Conservation (phyloP, 2,113 vertebrate species). For the Salvelinus alpinus region DNA sequence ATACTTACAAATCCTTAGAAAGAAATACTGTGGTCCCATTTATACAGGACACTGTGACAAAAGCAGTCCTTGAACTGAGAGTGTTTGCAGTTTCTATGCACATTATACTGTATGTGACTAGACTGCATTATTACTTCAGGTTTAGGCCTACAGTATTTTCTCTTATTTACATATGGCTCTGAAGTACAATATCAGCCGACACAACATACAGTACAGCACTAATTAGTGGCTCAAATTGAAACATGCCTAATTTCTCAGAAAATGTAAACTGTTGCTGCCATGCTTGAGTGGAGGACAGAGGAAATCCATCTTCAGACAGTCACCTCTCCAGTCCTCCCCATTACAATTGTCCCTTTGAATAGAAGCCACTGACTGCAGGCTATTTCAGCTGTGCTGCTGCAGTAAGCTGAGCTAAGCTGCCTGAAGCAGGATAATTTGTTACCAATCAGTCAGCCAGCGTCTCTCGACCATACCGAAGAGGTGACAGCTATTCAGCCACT, state of each 20-base stretch:
- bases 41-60: conserved; percentile 38
- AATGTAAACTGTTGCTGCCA: conserved; percentile 59
- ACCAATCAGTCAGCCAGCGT: conserved; percentile 36
- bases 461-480: conserved; percentile 37
- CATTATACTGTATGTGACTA: conserved; percentile 50
- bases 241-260: conserved; percentile 55
- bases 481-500: too few species aligned
- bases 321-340: conserved; percentile 11
- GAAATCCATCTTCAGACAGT: conserved; percentile 61
- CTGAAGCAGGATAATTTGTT: conserved; percentile 57
- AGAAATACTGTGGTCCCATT: conserved; percentile 42
- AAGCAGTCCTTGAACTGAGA: conserved; percentile 31
- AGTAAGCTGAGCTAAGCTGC: conserved; percentile 41
- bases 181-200: neutral
- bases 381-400: conserved; percentile 50
- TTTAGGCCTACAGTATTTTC: neutral
- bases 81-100: conserved; percentile 39
- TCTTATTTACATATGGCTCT: neutral
- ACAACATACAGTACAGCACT: conserved; percentile 38
- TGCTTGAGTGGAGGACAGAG: conserved; percentile 59
- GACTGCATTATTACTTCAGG: conserved; percentile 4
- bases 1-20: conserved; percentile 58
- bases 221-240: conserved; percentile 66
- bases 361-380: conserved; percentile 25
- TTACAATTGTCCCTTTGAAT: conserved; percentile 31